phyloP scores from a whole-genome alignment of 2,113 vertebrate species.

The Sterrhoptilus dennistouni region DNA sequence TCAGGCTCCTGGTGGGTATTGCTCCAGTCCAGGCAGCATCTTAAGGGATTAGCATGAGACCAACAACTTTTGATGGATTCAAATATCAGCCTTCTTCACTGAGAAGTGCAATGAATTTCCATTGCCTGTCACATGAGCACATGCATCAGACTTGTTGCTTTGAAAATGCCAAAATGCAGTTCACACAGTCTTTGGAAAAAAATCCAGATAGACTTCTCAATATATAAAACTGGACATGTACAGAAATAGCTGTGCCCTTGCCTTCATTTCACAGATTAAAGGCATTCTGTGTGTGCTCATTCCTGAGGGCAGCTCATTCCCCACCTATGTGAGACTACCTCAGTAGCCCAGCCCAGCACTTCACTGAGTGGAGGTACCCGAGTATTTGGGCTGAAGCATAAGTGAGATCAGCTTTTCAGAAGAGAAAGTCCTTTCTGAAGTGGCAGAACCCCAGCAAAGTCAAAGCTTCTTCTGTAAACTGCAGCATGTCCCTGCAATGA shows the following conservation, averaged over 20 bases:
- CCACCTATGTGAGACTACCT: not conserved
- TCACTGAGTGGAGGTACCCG: not conserved
- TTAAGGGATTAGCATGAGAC: not conserved
- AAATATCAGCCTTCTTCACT: not conserved
- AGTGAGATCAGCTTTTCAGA: not conserved
- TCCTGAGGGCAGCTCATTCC: not conserved
- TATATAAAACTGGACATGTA: not conserved
- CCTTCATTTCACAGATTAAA: not conserved
- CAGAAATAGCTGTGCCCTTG: not conserved
- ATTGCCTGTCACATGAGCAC: not conserved
- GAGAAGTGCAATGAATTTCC: not conserved
- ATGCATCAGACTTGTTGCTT: not conserved
- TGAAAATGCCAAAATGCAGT: not conserved
- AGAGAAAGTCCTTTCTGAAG: not conserved
- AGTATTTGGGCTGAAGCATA: not conserved
- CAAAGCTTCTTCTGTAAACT: not conserved
- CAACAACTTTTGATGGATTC: not conserved
- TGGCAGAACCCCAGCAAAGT: not conserved
- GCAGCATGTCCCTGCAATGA: not conserved
- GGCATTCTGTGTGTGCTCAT: not conserved
- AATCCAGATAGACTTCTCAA: not conserved
- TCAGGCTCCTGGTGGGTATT: not conserved
- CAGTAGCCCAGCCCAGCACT: not conserved
- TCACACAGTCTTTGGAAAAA: not conserved
- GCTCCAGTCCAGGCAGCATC: not conserved